Percentiles rank a stretch among this genome's conserved stretches.
phyloP scores from a whole-genome alignment of 2,113 vertebrate species.

The Camelus bactrianus region DNA sequence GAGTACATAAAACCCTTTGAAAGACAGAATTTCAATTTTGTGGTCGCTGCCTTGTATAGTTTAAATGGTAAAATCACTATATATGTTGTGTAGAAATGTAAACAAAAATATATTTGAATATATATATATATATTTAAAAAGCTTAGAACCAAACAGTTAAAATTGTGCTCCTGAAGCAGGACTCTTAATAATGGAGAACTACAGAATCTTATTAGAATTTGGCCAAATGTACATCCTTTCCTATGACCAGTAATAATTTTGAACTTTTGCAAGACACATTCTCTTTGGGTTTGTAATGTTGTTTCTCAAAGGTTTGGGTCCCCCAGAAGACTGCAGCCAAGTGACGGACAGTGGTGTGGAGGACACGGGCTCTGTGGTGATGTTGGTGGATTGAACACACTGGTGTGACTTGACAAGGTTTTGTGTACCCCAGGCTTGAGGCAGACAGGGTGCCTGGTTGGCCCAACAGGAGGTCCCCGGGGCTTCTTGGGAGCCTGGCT shows the following conservation, averaged over 20 bases:
- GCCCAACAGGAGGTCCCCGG: neutral
- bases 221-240: neutral
- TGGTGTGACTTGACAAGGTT: neutral
- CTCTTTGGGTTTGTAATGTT: conserved; percentile 66
- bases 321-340: neutral
- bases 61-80: conserved; percentile 75
- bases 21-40: conserved; percentile 85
- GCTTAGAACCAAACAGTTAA: conserved; percentile 43
- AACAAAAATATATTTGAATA: neutral
- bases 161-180: conserved; percentile 32
- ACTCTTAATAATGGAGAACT: conserved; percentile 57
- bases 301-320: conserved; percentile 32
- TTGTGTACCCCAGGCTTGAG: neutral
- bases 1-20: conserved; percentile 81
- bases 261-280: neutral
- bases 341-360: neutral
- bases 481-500: neutral
- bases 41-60: conserved; percentile 81
- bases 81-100: neutral
- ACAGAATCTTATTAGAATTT: conserved; percentile 27
- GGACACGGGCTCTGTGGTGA: neutral
- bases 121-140: neutral
- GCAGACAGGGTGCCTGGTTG: neutral
- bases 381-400: neutral
- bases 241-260: neutral